These are phyloP conservation scores for Leptinotarsa peninsularis DNA, from an alignment of 2,888 invertebrate genomes.

Conservation along the genomic window DNA sequence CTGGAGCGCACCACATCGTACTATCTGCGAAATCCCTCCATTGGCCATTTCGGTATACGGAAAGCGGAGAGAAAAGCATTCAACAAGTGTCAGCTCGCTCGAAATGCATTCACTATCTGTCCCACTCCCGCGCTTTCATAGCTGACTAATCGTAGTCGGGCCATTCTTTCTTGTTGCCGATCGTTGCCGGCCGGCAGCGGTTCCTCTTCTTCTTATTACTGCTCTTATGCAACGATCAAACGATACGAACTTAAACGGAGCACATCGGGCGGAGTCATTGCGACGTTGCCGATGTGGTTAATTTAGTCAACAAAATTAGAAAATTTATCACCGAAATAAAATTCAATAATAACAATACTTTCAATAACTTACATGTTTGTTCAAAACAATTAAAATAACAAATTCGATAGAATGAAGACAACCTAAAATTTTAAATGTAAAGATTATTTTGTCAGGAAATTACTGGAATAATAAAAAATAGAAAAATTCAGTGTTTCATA, in stretches of 20 bases:
- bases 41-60: constrained; percentile 43
- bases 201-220: constrained; percentile 42
- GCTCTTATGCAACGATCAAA: constrained; percentile 45
- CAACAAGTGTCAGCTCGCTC: constrained; percentile 45
- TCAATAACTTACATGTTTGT: too few species aligned
- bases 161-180: constrained; percentile 22
- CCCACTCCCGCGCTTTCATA: constrained; percentile 31
- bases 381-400: too few species aligned
- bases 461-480: too few species aligned
- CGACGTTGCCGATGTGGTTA: constrained; percentile 26
- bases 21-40: constrained; percentile 45
- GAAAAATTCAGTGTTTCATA: too few species aligned
- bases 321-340: background rate
- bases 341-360: too few species aligned
- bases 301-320: constrained; percentile 49
- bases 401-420: too few species aligned
- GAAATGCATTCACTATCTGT: constrained; percentile 37
- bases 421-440: too few species aligned
- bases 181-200: constrained; percentile 22
- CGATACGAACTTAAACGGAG: constrained; percentile 40
- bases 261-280: constrained; percentile 35
- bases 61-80: constrained; percentile 34
- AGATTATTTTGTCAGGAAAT: too few species aligned
- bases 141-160: constrained; percentile 40
- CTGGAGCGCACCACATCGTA: constrained; percentile 42